A percentile compares a stretch with the other conserved stretches of the same genome.
Conservation (phyloP, 2,797 vertebrate species). For the Pangasius macronema region DNA sequence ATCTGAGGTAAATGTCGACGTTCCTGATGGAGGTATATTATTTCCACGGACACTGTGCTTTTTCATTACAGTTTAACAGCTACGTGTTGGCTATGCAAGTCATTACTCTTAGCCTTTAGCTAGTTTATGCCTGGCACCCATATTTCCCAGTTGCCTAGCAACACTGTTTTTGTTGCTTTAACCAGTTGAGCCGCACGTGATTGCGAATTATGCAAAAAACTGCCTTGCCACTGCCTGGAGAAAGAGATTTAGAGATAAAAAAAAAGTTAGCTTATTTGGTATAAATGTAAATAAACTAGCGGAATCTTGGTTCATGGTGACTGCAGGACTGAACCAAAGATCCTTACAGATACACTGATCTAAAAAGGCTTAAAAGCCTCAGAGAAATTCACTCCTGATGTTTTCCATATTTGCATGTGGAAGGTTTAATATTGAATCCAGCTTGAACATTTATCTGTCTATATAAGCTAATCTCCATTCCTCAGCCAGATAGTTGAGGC, state of each 20-base stretch:
- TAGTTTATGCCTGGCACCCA: neutral
- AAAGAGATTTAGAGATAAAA: constrained; percentile 17
- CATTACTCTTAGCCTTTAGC: neutral
- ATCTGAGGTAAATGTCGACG: neutral
- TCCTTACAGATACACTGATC: neutral
- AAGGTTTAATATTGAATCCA: constrained; percentile 24
- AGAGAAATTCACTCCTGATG: constrained; percentile 41
- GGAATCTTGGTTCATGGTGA: neutral
- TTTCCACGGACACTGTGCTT: neutral
- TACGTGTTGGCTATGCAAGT: neutral
- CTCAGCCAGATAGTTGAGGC: neutral
- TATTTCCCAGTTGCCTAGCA: constrained; percentile 4
- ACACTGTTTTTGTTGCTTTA: neutral
- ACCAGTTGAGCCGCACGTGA: neutral
- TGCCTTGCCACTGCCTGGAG: neutral
- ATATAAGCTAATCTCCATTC: constrained; percentile 32
- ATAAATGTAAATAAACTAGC: constrained; percentile 9
- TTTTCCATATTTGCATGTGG: constrained; percentile 33
- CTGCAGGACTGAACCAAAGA: constrained; percentile 2
- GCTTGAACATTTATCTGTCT: constrained; percentile 23
- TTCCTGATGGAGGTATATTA: neutral
- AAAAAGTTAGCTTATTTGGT: neutral
- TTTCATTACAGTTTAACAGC: neutral
- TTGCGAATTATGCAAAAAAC: neutral
- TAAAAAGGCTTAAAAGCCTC: constrained; percentile 36